Base-by-base conservation (phyloP, 2,797 vertebrate species). In the Meriones psammophilus region DNA sequence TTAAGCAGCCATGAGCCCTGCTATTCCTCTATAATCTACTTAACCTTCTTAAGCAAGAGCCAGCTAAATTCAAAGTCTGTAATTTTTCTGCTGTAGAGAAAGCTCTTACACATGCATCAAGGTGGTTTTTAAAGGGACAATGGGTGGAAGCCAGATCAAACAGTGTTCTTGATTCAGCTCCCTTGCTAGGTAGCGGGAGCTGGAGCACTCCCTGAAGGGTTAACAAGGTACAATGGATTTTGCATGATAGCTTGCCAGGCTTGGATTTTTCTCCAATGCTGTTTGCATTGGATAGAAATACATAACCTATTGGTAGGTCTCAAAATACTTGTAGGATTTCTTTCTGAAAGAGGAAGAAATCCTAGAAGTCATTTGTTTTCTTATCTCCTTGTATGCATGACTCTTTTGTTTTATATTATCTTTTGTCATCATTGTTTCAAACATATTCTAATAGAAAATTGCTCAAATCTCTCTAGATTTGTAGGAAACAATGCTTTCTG, bases 1-100 rank as follows among this genome's bases (percentile, higher is more conserved):
- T 84, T 96, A 96, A 96, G 90, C 46, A 96, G 91, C 24, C 73
- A 88, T 42, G 81, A 96, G 97, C 92, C 83, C 69, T 89, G 81
- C 85, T 94, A 80, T 87, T 26, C 26, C 76, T 96, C 92, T 92
- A 89, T 73, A 93, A 89, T 0, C 4, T 95, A 81, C 76, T 86
- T 64, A 94, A 95, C 79, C n/a, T 94, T 94, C 36, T 69, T 69
- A 33, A 58, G 73, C 94, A 96, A 96, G 42, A 77, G 95, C 78
- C 86, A 96, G 78, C 26, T 94, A 96, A 98, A 97, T 84, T 92
- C 17, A 50, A 28, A 39, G 33, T 69, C 78, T 88, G 50, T 58
- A 42, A 33, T 36, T 94, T 91, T 90, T 30, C 94, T 97, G 30
- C 94, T 60, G 71, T 94, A 92, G 76, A 33, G 84, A 20, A 80